Conservation (phyloP, 2,888 invertebrate genomes). For the Seira ritae region DNA sequence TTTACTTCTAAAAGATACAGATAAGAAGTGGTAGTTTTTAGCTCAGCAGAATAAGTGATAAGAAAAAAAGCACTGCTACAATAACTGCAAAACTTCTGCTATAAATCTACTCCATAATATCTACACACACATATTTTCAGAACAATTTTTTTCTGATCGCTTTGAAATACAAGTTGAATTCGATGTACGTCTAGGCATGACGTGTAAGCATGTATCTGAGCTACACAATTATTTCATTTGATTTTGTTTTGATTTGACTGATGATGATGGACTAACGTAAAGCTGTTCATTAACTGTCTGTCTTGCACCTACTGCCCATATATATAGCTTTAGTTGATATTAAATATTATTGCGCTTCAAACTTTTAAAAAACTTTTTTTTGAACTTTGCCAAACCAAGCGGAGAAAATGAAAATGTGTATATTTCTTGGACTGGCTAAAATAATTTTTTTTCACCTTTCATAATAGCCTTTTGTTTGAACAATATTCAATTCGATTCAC, state of each 20-base stretch:
- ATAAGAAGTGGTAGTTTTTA: slow-evolving; percentile 7
- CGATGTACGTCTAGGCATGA: slow-evolving; percentile 7
- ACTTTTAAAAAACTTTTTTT: not conserved
- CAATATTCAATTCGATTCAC: slow-evolving; percentile 19
- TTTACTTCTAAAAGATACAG: not conserved
- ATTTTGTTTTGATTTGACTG: slow-evolving; percentile 55
- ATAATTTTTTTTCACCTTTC: slow-evolving; percentile 47
- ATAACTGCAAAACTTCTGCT: slow-evolving; percentile 3
- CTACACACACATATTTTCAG: no score
- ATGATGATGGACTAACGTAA: slow-evolving; percentile 39
- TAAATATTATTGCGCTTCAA: not conserved
- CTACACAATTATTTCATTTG: slow-evolving; percentile 61
- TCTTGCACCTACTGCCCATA: no score
- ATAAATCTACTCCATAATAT: no score
- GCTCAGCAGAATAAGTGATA: not conserved
- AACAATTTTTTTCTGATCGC: no score
- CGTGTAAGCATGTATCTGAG: slow-evolving; percentile 6
- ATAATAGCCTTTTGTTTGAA: slow-evolving; percentile 30
- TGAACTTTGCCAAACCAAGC: slow-evolving; percentile 64
- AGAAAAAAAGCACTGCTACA: slow-evolving; percentile 10
- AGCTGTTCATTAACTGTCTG: not conserved
- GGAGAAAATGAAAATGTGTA: slow-evolving; percentile 61
- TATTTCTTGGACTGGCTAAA: slow-evolving; percentile 55
- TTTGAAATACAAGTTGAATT: not conserved
- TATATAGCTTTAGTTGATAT: not conserved